Conservation (phyloP, 2,888 invertebrate species). For the Chrysomela aeneicollis region DNA sequence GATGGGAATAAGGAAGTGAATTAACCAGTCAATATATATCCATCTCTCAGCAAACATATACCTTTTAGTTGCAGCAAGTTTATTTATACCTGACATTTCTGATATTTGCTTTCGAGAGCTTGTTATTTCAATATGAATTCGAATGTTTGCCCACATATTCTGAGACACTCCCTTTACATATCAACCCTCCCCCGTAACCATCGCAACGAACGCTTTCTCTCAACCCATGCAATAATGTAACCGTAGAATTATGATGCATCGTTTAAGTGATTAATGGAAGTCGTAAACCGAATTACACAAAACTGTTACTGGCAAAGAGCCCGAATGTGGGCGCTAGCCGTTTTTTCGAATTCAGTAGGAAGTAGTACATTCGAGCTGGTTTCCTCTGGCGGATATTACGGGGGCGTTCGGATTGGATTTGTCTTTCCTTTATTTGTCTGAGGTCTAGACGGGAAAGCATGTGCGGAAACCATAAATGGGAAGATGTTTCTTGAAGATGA, state of each 20-base stretch:
- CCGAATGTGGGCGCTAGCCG: constrained; percentile 26
- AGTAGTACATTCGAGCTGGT: constrained; percentile 8
- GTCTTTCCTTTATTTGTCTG: constrained; percentile 33
- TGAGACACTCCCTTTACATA: too few species aligned
- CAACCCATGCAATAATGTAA: constrained; percentile 9
- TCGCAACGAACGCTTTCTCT: constrained; percentile 5
- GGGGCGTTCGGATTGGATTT: constrained; percentile 27
- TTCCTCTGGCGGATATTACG: constrained; percentile 32
- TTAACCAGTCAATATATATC: too few species aligned
- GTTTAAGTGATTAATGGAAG: constrained; percentile 34
- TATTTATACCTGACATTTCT: too few species aligned
- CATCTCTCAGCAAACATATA: too few species aligned
- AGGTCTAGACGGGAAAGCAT: constrained; percentile 29
- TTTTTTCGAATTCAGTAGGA: constrained; percentile 37
- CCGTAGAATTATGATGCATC: constrained; percentile 25
- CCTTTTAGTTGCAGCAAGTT: too few species aligned
- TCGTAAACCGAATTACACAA: constrained; percentile 38
- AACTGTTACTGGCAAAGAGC: constrained; percentile 30
- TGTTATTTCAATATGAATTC: too few species aligned
- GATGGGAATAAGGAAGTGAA: too few species aligned
- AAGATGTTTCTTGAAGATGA: too few species aligned
- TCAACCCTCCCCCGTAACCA: too few species aligned
- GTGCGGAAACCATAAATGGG: too few species aligned
- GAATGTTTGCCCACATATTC: too few species aligned
- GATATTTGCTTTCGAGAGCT: too few species aligned